Evolutionary conservation across 2,113 vertebrate species (phyloP).

Genomic region (Manacus vitellinus): DNA sequence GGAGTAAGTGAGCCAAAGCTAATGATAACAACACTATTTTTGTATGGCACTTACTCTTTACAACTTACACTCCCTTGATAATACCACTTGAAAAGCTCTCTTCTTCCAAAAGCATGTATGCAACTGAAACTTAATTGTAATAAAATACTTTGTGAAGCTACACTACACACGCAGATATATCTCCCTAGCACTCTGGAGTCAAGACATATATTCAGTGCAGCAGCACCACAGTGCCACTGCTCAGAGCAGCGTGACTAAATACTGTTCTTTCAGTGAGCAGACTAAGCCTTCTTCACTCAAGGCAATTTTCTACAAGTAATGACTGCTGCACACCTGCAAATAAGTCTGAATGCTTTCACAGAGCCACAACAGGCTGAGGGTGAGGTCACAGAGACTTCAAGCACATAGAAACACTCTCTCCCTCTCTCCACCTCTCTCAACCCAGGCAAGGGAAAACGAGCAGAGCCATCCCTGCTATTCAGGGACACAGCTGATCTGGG

Average conservation of each 20-base stretch:
- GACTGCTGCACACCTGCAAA: neutral
- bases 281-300: neutral
- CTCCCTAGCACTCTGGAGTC: neutral
- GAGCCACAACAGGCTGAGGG: neutral
- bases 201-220: neutral
- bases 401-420: neutral
- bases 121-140: neutral
- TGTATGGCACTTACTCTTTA: neutral
- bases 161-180: neutral
- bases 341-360: neutral
- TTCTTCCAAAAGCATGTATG: neutral
- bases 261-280: neutral
- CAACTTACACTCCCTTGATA: neutral
- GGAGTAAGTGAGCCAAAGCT: slow-evolving; percentile 12
- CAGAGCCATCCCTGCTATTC: neutral
- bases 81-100: neutral
- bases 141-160: neutral
- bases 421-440: neutral
- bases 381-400: neutral
- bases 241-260: neutral
- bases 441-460: neutral
- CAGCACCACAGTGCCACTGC: neutral
- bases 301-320: neutral
- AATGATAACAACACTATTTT: slow-evolving; percentile 38
- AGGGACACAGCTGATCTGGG: neutral